phyloP scores from a whole-genome alignment of 2,888 invertebrate species.

The Auanema freiburgensis region DNA sequence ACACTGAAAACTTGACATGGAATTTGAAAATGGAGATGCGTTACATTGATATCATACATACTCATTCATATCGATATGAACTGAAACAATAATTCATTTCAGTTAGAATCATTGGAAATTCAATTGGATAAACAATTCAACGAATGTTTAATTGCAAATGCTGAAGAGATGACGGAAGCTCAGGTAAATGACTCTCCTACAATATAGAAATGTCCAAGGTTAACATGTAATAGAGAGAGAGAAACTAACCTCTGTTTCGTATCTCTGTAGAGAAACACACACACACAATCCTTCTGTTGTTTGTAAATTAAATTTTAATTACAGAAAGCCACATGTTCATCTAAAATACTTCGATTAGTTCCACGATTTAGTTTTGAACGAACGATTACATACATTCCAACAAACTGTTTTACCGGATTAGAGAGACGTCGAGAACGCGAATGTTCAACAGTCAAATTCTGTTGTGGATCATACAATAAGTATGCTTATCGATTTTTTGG shows the following conservation, averaged over 20 bases:
- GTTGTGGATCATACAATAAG: constrained; percentile 41
- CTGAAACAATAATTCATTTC: constrained; percentile 15
- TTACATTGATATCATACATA: not conserved
- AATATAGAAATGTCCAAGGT: not conserved
- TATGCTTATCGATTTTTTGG: constrained; percentile 16
- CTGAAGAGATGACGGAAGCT: constrained; percentile 18
- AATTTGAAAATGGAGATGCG: not conserved
- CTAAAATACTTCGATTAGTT: constrained; percentile 9
- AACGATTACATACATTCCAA: constrained; percentile 48
- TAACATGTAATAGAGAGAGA: not conserved
- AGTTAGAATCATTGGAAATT: constrained; percentile 44
- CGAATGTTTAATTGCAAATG: constrained; percentile 42
- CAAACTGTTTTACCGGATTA: constrained; percentile 50
- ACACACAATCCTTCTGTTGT: not conserved
- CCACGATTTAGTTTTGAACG: constrained; percentile 38
- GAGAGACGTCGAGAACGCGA: constrained; percentile 41
- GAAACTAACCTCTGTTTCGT: not conserved
- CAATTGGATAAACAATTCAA: constrained; percentile 36
- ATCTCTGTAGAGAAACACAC: not conserved
- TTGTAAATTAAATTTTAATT: constrained; percentile 2
- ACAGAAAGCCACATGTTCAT: constrained; percentile 19
- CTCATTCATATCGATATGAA: not conserved
- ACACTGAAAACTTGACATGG: not conserved
- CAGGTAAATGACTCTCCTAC: not conserved
- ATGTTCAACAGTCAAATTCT: constrained; percentile 41